Percentiles rank a stretch among this genome's conserved stretches.
These are phyloP conservation scores for Xiphorhynchus erythropygius DNA, from an alignment of 2,797 vertebrate genomes.

Conservation along the genomic window DNA sequence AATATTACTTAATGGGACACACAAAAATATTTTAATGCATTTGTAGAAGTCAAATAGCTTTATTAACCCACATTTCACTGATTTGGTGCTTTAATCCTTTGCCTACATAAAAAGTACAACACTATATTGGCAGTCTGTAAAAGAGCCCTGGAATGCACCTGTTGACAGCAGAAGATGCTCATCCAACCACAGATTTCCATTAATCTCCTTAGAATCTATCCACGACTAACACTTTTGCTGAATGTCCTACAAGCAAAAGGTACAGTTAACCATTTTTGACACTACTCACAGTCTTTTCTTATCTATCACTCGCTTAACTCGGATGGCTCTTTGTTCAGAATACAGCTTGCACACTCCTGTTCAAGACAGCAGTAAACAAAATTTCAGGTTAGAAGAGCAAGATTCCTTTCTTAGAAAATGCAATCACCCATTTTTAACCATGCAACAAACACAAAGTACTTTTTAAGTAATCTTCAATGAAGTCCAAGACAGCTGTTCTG, in stretches of 20 bases:
- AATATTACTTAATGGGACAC: neutral
- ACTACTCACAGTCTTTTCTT: conserved; percentile 94
- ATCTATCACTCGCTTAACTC: conserved; percentile 93
- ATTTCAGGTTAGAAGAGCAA: neutral
- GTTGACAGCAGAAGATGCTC: neutral
- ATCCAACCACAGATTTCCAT: neutral
- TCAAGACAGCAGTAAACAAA: neutral
- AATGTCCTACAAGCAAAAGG: neutral
- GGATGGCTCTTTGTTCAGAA: conserved; percentile 94
- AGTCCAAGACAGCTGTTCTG: conserved; percentile 87
- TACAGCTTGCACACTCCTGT: conserved; percentile 94
- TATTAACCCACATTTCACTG: neutral
- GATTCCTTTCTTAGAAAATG: neutral
- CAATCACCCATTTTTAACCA: neutral
- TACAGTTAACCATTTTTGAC: neutral
- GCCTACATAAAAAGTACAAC: neutral
- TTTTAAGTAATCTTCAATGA: conserved; percentile 90
- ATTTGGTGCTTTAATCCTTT: neutral
- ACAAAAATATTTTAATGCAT: neutral
- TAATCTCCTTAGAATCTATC: neutral
- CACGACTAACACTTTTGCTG: neutral
- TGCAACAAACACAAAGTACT: conserved; percentile 72
- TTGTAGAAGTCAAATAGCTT: neutral
- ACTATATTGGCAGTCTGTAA: neutral
- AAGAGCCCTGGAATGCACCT: neutral